Percentiles rank a stretch among this genome's conserved stretches.
phyloP scores from a whole-genome alignment of 2,113 vertebrate species.

The Hippocampus zosterae region DNA sequence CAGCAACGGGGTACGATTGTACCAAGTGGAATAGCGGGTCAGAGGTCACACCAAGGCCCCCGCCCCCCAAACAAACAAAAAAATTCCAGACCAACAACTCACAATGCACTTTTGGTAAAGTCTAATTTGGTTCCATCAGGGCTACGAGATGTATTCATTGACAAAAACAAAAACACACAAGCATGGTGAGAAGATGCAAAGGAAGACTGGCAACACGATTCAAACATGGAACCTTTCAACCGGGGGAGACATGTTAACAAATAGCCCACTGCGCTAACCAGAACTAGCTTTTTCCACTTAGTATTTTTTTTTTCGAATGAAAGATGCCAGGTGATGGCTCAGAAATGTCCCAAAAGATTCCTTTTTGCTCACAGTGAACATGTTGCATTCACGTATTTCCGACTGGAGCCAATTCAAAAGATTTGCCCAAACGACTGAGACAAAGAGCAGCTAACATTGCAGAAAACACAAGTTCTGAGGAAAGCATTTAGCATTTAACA shows the following conservation, averaged over 20 bases:
- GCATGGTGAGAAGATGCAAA: neutral
- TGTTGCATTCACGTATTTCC: neutral
- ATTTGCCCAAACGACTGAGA: neutral
- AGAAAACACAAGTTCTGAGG: neutral
- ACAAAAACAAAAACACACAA: neutral
- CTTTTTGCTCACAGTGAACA: neutral
- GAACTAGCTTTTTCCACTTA: neutral
- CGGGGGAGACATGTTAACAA: neutral
- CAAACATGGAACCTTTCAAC: neutral
- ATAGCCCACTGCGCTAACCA: neutral
- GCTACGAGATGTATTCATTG: neutral
- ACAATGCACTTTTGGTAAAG: conserved; percentile 18
- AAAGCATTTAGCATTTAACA: neutral
- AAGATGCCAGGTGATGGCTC: neutral
- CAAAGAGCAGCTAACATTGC: neutral
- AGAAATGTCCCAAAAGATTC: neutral
- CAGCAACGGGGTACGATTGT: conserved; percentile 63
- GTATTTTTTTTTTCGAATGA: neutral
- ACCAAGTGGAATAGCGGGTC: conserved; percentile 59
- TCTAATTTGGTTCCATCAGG: conserved; percentile 29
- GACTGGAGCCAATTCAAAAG: neutral
- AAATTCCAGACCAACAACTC: conserved; percentile 12
- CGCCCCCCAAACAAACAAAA: too few relatives aligned
- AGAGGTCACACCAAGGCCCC: conserved; percentile 40
- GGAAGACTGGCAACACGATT: neutral